These are phyloP conservation scores for Melanotus villosus DNA, from an alignment of 2,888 invertebrate genomes.

Conservation along the genomic window DNA sequence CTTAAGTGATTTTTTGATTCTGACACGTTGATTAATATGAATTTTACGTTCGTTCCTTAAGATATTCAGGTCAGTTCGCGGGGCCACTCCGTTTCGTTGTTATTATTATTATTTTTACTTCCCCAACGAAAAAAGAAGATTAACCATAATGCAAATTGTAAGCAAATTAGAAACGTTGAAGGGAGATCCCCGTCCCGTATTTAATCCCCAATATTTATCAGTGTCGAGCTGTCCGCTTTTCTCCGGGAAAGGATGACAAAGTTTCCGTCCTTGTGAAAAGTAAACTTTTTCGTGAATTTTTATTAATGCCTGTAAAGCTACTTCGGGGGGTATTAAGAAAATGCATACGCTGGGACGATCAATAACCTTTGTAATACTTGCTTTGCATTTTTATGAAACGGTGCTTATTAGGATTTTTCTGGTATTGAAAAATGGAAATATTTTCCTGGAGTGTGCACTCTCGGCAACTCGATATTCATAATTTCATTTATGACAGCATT, in stretches of 20 bases:
- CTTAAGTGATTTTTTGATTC: neutral
- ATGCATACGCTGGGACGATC: too few species aligned
- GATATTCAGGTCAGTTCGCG: neutral
- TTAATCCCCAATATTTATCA: constrained; percentile 36
- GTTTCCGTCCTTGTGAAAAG: constrained; percentile 19
- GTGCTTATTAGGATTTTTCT: too few species aligned
- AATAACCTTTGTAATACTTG: too few species aligned
- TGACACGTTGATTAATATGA: neutral
- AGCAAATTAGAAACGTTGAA: constrained; percentile 30
- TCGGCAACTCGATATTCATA: too few species aligned
- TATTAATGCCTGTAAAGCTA: constrained; percentile 3
- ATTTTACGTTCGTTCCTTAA: neutral
- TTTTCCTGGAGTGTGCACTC: too few species aligned
- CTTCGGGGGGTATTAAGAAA: neutral
- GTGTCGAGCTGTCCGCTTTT: constrained; percentile 22
- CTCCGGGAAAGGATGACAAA: constrained; percentile 25
- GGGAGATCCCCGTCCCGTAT: constrained; percentile 8
- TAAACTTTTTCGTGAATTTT: constrained; percentile 15
- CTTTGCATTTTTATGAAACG: too few species aligned
- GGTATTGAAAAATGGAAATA: too few species aligned
- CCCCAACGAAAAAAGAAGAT: constrained; percentile 14
- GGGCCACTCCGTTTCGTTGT: too few species aligned
- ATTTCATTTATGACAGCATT: too few species aligned
- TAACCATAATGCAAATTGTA: constrained; percentile 36
- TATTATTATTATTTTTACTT: too few species aligned